Base-by-base conservation (phyloP, 1,140 invertebrate genomes). In the Bombus waltoni region DNA sequence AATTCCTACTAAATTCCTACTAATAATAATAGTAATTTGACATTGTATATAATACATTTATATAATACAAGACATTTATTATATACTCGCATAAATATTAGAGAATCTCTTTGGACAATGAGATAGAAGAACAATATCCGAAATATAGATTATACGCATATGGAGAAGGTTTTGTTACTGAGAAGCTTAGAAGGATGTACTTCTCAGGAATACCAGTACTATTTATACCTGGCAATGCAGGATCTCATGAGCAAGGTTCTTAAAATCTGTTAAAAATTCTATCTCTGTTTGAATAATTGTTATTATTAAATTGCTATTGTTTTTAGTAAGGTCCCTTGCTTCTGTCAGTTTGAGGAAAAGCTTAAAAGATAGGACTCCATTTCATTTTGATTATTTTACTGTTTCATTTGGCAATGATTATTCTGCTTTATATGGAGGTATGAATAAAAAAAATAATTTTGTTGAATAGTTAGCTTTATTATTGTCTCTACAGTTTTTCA, bases 161-260 rank as follows among this genome's bases (percentile, higher is more conserved):
- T 94, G 98, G 98, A 88, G 98, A 99, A 96, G 98, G 98, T 85
- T 93, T 96, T 88, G 95, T 96, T 71, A 97, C 97, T 44, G 96
- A 97, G 90, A 96, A 95, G 90, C 94, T 97, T n/a, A 95, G 97
- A 94, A 96, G 96, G 92, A 96, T 97, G 96, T 95, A 97, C 93
- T 97, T 98, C 95, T 95, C 96, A 90, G 98, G 98, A 10, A 97
- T 99, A 73, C 98, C 98, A 38, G 98, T 99, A 2, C 95, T 99
- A 70, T 99, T 99, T 95, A 96, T 99, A 82, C 98, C 98, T 73
- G 98, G 98, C 66, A 99, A 99, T 96, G 97, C 97, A 88, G 98
- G 98, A 3, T 99, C 98, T 66, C 97, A 98, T 91, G 98, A 98
- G 93, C 98, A 99, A 97, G 97, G 97, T 97, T 76, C 25, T 22